Evolutionary conservation across 2,797 vertebrate genomes (phyloP), one percentile per base, ranked within the genome.

Genomic region (Esox masquinongy): DNA sequence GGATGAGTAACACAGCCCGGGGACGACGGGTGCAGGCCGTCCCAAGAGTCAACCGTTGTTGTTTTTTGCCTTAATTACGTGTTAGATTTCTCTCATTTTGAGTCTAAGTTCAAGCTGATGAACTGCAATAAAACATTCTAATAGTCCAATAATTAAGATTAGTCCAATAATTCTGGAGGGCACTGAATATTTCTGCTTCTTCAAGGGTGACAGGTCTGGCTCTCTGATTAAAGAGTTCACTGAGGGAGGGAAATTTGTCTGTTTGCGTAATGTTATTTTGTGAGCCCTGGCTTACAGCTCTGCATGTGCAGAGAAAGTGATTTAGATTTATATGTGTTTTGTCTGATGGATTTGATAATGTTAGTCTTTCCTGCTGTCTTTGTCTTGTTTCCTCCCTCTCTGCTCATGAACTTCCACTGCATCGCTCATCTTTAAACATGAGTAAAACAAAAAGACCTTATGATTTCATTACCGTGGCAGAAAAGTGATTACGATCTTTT

Each of bases 211-310:
- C 73, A 80, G 74, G 75, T 76, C 76, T 61, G 63, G 64, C 75
- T 63, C 53, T 71, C 53, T 66, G 67, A 79, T 70, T 67, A 81
- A 85, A 80, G 78, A 72, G 59, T 74, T 79, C 69, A 76, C 73
- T 76, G 47, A 71, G 59, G 56, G 73, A 72, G 59, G 43, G 70
- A 82, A 77, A 80, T 80, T 66, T 72, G 68, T 76, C 79, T 69
- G 53, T 79, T 81, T 85, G 66, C 68, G 43, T 63, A 56, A 34
- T 24, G 19, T 68, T 76, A 70, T 39, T 8, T 31, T 34, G 29
- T 68, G n/a, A 76, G 66, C 7, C 53, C 8, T 31, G 36, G 2
- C 69, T 67, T 31, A 1, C 64, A 34, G 64, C 50, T 53, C 5
- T 14, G 16, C 16, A 53, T 53, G 12, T 50, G 12, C 47, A 53